Evolutionary conservation across 2,797 vertebrate species (phyloP), one percentile per base, ranked within the genome.

Genomic region (Pipistrellus kuhlii): DNA sequence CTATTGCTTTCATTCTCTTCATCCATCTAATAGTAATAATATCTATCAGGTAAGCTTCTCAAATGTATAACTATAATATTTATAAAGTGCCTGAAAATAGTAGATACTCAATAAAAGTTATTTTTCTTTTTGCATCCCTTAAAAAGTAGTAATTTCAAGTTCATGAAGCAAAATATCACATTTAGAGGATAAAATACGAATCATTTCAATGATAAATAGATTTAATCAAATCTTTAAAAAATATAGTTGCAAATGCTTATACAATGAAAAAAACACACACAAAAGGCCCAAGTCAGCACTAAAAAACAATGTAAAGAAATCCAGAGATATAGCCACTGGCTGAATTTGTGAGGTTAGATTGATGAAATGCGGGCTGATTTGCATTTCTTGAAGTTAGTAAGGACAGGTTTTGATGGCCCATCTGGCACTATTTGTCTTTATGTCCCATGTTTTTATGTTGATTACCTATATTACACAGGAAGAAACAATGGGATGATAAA

Each of bases 401-500:
- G 88, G 30, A 53, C 25, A 97, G 71, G 4, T 96, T 96, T 97
- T 96, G 95, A 85, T 85, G 75, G 88, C 69, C 89, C 66, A 8
- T 94, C 85, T 96, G 96, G 90, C 96, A 83, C 35, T 88, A 1
- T 93, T 95, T 97, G 93, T 87, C 95, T 97, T 88, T 95, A 88
- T 25, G 91, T 25, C 41, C 68, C 75, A 14, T 30, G 35, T 62
- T 95, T 95, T 95, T 96, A 92, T 92, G 38, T 93, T 81, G 80
- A 5, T 95, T 96, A 76, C 90, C 94, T 95, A 68, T 94, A 90
- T 96, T 89, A 94, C 81, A 77, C 90, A 97, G 86, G 92, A 97
- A 98, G 96, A 96, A 97, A 96, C 84, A 95, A 95, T 10, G 46
- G 44, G 88, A 87, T 91, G 96, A 97, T 97, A 98, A 97, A 96